Conservation (phyloP, 2,888 invertebrate species). For the Mesopsocus fuscifrons region DNA sequence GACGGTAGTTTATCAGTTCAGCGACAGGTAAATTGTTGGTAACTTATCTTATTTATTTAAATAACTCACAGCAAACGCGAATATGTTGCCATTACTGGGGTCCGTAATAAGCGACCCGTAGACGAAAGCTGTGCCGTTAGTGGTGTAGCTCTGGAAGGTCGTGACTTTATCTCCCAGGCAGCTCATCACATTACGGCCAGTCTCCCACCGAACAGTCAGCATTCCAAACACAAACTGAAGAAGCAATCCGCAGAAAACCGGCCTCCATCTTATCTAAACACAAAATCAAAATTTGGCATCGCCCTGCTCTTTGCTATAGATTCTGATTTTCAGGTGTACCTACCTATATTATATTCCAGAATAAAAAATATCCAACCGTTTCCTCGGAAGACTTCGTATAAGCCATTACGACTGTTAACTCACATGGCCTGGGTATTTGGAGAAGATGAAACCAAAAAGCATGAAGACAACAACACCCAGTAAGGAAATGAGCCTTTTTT, state of each 20-base stretch:
- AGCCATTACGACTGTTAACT: too few species aligned
- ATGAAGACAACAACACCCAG: conserved; percentile 44
- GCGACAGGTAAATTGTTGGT: too few species aligned
- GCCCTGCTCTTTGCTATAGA: neutral
- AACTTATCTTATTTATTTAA: too few species aligned
- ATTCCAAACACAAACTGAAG: conserved; percentile 74
- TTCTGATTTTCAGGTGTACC: neutral
- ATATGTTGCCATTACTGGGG: conserved; percentile 33
- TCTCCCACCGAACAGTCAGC: conserved; percentile 65
- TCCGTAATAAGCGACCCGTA: conserved; percentile 50
- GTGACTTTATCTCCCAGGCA: conserved; percentile 50
- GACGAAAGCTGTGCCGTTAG: conserved; percentile 65
- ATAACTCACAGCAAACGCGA: conserved; percentile 71
- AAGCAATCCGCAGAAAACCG: conserved; percentile 57
- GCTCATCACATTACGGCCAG: conserved; percentile 50
- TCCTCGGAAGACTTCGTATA: too few species aligned
- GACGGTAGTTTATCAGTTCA: too few species aligned
- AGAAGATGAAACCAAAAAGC: conserved; percentile 39
- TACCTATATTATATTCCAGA: too few species aligned
- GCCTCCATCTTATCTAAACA: conserved; percentile 51
- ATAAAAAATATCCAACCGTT: too few species aligned
- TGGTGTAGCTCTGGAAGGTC: conserved; percentile 58
- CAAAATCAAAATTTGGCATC: conserved; percentile 18
- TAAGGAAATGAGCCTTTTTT: conserved; percentile 44
- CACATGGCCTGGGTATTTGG: conserved; percentile 35